Conservation (phyloP, 2,888 invertebrate genomes). For the Ptychoptera albimana region DNA sequence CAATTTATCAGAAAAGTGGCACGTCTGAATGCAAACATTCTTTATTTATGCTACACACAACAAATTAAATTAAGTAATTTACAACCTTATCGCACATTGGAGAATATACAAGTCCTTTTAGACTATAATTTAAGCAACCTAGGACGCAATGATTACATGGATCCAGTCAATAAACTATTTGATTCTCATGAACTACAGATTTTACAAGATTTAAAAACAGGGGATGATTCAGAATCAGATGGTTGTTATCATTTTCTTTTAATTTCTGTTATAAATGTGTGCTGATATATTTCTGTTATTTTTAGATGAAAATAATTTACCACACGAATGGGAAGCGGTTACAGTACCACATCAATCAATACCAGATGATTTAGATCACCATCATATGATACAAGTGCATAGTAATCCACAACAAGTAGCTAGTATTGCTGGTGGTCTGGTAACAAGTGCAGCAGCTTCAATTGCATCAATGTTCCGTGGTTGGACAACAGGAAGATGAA, state of each 20-base stretch:
- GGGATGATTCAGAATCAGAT: slow-evolving; percentile 49
- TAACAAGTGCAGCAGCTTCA: slow-evolving; percentile 69
- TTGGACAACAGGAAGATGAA: slow-evolving; percentile 32
- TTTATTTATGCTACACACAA: slow-evolving; percentile 64
- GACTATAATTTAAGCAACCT: slow-evolving; percentile 48
- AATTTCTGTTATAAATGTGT: background rate
- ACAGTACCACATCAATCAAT: slow-evolving; percentile 12
- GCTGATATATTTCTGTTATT: background rate
- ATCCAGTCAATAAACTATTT: slow-evolving; percentile 30
- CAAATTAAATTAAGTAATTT: slow-evolving; percentile 46
- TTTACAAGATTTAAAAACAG: slow-evolving; percentile 41
- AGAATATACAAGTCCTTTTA: slow-evolving; percentile 53
- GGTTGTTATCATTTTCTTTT: slow-evolving; percentile 25
- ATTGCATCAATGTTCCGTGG: slow-evolving; percentile 69
- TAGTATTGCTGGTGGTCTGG: slow-evolving; percentile 54
- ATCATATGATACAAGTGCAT: background rate
- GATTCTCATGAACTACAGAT: slow-evolving; percentile 45
- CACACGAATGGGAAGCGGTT: slow-evolving; percentile 70
- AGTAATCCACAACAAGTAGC: slow-evolving; percentile 21
- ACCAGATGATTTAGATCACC: slow-evolving; percentile 12
- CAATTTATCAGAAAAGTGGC: slow-evolving; percentile 61
- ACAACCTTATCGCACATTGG: slow-evolving; percentile 51
- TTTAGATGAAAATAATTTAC: slow-evolving; percentile 41
- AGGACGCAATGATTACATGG: slow-evolving; percentile 52
- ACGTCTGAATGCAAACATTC: slow-evolving; percentile 61